Conservation (phyloP, 2,113 vertebrate genomes). For the Setophaga coronata region DNA sequence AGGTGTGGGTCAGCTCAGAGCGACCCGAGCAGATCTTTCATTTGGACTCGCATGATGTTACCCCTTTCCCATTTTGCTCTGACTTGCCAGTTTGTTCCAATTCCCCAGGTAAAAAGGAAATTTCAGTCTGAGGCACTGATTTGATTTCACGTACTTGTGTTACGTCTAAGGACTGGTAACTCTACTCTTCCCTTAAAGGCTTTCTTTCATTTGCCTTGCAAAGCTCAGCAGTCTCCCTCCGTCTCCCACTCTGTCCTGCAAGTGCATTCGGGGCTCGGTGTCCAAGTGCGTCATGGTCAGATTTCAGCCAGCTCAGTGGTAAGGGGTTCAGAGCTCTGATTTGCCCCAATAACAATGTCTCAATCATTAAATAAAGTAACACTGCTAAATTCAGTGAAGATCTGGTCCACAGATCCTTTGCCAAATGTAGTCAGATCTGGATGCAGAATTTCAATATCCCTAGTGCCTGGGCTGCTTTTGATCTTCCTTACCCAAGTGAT, state of each 20-base stretch:
- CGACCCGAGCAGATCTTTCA: fast-evolving
- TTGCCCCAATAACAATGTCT: not conserved
- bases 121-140: not conserved
- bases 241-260: not conserved
- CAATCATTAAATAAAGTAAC: not conserved
- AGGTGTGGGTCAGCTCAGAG: not conserved
- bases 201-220: conserved; percentile 30
- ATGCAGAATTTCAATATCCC: conserved; percentile 3
- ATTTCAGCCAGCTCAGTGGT: not conserved
- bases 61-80: not conserved
- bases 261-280: fast-evolving
- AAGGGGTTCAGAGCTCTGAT: not conserved
- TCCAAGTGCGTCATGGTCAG: not conserved
- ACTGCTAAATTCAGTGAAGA: not conserved
- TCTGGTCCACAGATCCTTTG: not conserved
- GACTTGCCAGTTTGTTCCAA: not conserved
- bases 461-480: not conserved
- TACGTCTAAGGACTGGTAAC: not conserved
- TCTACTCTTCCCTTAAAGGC: conserved; percentile 6
- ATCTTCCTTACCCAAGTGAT: conserved; percentile 6
- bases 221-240: not conserved
- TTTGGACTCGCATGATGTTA: not conserved
- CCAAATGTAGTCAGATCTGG: not conserved
- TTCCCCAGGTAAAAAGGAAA: not conserved
- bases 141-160: not conserved